Conservation (phyloP, 2,113 vertebrate species). For the Apteryx owenii region DNA sequence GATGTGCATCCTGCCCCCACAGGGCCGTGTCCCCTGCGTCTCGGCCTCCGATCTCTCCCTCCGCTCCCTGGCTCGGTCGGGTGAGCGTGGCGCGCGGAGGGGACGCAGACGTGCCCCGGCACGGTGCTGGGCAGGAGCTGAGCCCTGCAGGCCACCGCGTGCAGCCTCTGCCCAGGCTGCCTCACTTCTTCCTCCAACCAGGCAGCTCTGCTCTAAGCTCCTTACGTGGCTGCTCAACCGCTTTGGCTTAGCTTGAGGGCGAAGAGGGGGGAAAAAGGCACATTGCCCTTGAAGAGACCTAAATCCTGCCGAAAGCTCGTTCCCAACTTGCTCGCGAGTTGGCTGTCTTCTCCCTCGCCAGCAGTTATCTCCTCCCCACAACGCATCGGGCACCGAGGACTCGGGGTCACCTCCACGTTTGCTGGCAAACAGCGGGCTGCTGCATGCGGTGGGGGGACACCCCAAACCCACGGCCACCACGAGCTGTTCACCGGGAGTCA, state of each 20-base stretch:
- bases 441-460: background rate
- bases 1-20: too few species aligned
- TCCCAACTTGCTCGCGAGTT: too few species aligned
- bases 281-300: background rate
- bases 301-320: background rate
- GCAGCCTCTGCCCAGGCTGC: background rate
- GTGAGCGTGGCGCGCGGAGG: fast-evolving
- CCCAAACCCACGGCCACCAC: background rate
- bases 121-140: too few species aligned
- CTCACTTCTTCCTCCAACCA: background rate
- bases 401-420: background rate
- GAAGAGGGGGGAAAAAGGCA: background rate
- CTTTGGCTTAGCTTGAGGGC: background rate
- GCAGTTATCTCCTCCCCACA: background rate
- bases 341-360: background rate
- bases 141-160: background rate
- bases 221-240: background rate
- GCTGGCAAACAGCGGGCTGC: background rate
- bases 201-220: background rate
- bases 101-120: fast-evolving
- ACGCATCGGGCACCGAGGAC: background rate
- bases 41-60: fast-evolving
- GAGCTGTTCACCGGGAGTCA: too few species aligned
- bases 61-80: background rate
- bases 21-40: background rate